Percentiles rank a stretch among this genome's conserved stretches.
Evolutionary conservation across 1,140 invertebrate genomes (phyloP).

Genomic region (Limonius californicus): DNA sequence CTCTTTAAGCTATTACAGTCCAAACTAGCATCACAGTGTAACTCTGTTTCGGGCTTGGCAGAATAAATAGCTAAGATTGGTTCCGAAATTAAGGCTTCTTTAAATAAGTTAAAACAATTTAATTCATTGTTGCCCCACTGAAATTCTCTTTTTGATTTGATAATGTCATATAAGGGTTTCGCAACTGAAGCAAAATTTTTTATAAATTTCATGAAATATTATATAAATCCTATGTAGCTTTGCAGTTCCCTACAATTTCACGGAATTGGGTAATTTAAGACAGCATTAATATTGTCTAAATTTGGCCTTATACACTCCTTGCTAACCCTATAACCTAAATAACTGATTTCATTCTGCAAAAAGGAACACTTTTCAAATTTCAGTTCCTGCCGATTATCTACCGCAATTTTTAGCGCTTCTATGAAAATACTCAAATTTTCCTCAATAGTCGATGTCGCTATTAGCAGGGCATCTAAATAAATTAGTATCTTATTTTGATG

Average conservation of each 20-base stretch:
- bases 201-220: conserved; percentile 14
- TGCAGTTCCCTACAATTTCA: conserved; percentile 16
- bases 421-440: conserved; percentile 28
- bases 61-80: no score
- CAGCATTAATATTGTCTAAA: conserved; percentile 9
- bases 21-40: conserved; percentile 4
- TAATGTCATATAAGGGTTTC: conserved; percentile 7
- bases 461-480: conserved; percentile 31
- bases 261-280: conserved; percentile 4
- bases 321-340: conserved; percentile 12
- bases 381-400: conserved; percentile 1
- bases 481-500: conserved; percentile 8
- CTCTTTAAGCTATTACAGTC: conserved; percentile 15
- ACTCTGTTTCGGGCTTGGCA: no score
- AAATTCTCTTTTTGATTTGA: background rate
- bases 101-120: no score
- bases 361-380: conserved; percentile 21
- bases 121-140: background rate
- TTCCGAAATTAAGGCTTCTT: no score
- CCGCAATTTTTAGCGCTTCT: conserved; percentile 17
- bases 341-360: conserved; percentile 10
- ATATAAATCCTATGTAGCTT: background rate
- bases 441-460: conserved; percentile 22
- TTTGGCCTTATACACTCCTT: conserved; percentile 14
- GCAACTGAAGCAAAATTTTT: conserved; percentile 12